Evolutionary conservation across 1,140 invertebrate genomes (phyloP).

Genomic region (Drosophila truncata): DNA sequence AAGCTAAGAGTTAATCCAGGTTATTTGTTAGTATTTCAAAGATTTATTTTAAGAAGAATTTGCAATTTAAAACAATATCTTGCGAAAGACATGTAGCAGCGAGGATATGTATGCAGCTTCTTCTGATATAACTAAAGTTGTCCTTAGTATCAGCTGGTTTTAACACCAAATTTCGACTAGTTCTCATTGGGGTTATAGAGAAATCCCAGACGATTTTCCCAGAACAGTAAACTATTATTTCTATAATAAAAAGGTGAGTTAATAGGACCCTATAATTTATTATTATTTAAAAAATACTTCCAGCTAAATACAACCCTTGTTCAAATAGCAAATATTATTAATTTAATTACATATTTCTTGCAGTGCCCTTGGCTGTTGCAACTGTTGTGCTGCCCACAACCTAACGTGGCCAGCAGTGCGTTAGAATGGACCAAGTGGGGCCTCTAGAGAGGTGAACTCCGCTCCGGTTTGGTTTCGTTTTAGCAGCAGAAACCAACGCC

Average conservation of each 20-base stretch:
- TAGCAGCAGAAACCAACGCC: constrained; percentile 48
- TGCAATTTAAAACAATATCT: not conserved
- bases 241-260: not conserved
- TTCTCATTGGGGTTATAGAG: not conserved
- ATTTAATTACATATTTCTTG: not conserved
- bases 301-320: not conserved
- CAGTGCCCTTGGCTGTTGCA: constrained; percentile 12
- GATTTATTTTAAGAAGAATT: too few species aligned
- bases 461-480: constrained; percentile 29
- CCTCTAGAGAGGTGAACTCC: constrained; percentile 13
- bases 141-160: not conserved
- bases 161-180: not conserved
- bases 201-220: not conserved
- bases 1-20: not conserved
- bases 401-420: constrained; percentile 28
- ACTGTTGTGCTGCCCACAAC: constrained; percentile 52
- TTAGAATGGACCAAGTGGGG: constrained; percentile 47
- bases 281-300: not conserved
- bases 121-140: not conserved
- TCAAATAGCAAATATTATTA: not conserved
- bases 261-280: not conserved
- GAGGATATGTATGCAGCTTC: fast-evolving
- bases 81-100: not conserved
- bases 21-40: too few species aligned
- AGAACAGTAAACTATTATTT: not conserved